Conservation (phyloP, 2,888 invertebrate species). For the Micoletzkya japonica region DNA sequence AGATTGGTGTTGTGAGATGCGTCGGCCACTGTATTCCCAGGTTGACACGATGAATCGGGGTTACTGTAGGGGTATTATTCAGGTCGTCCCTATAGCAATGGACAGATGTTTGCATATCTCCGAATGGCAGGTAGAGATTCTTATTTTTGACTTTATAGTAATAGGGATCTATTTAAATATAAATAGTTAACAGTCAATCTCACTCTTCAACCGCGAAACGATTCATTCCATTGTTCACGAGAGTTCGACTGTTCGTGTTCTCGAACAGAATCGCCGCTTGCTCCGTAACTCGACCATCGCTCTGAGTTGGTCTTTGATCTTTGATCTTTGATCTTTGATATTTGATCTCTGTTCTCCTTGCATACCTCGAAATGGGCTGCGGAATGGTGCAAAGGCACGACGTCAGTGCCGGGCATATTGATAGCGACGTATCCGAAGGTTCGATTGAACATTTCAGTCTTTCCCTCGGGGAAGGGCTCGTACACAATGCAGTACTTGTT, state of each 20-base stretch:
- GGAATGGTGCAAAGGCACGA: slow-evolving; percentile 9
- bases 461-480: slow-evolving; percentile 11
- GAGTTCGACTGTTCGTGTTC: slow-evolving; percentile 5
- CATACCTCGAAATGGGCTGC: slow-evolving; percentile 21
- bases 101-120: no score
- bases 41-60: slow-evolving; percentile 19
- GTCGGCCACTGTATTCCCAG: slow-evolving; percentile 15
- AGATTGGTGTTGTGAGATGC: slow-evolving; percentile 23
- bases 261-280: slow-evolving; percentile 26
- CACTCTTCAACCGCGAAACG: slow-evolving; percentile 12
- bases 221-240: slow-evolving; percentile 22
- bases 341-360: no score
- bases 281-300: slow-evolving; percentile 19
- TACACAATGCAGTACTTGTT: slow-evolving; percentile 9
- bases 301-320: no score
- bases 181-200: neutral
- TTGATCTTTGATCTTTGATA: no score
- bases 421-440: slow-evolving; percentile 10
- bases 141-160: no score
- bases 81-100: neutral
- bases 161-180: neutral
- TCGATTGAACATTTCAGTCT: neutral
- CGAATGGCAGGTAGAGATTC: no score
- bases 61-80: slow-evolving; percentile 4
- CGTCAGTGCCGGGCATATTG: neutral